These are phyloP conservation scores for Parapsyche elsis DNA, from an alignment of 1,140 invertebrate genomes.

Conservation along the genomic window DNA sequence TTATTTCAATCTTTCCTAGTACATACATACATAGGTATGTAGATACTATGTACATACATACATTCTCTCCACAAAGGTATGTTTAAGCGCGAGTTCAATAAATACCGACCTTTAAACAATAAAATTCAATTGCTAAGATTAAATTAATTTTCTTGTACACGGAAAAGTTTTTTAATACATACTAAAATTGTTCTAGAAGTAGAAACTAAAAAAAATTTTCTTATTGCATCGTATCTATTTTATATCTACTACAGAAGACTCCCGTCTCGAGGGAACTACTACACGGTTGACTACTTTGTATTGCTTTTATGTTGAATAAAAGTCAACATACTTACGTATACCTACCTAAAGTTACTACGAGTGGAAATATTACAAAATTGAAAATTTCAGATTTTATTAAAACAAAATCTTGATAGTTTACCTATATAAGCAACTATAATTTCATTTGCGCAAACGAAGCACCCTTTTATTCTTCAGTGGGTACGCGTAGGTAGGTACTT, in stretches of 20 bases:
- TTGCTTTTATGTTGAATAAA: conserved; percentile 28
- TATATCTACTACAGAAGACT: conserved; percentile 1
- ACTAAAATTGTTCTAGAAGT: not conserved
- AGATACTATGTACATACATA: too few species aligned
- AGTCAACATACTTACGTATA: not conserved
- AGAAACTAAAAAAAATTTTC: not conserved
- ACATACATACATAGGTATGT: not conserved
- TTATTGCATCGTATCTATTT: conserved; percentile 6
- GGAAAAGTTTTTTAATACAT: too few species aligned
- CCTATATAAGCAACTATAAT: conserved; percentile 16
- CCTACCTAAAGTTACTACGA: not conserved
- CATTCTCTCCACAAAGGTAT: too few species aligned
- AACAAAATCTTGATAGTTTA: too few species aligned
- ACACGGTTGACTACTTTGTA: conserved; percentile 40
- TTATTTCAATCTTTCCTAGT: conserved; percentile 7
- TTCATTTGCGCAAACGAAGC: not conserved
- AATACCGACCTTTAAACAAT: too few species aligned
- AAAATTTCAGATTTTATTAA: too few species aligned
- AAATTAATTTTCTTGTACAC: not conserved
- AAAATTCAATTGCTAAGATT: not conserved
- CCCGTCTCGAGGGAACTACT: not conserved
- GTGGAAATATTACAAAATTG: too few species aligned
- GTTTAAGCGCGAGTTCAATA: too few species aligned
- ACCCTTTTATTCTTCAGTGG: not conserved
- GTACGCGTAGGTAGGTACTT: too few species aligned